A percentile compares a stretch with the other conserved stretches of the same genome.
Conservation (phyloP, 2,797 vertebrate species). For the Atherinosoma microstoma region DNA sequence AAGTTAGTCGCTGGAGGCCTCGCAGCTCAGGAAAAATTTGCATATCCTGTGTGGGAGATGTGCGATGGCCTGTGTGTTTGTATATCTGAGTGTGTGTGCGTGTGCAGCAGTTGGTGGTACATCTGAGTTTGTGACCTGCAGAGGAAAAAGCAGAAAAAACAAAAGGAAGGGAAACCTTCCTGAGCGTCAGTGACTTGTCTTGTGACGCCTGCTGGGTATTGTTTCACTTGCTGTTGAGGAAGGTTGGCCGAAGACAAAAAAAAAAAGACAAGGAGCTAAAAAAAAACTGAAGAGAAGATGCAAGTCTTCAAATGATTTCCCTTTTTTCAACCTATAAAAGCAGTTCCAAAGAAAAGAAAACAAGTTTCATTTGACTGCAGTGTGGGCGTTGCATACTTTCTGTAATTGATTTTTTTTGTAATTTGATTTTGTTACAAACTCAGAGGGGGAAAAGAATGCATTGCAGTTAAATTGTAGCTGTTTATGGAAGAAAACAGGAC, state of each 20-base stretch:
- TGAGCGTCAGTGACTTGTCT: constrained; percentile 80
- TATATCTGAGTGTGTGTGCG: constrained; percentile 18
- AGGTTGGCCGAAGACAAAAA: constrained; percentile 42
- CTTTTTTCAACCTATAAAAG: not conserved
- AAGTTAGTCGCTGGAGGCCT: constrained; percentile 9
- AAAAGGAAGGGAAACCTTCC: constrained; percentile 83
- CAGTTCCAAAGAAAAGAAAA: not conserved
- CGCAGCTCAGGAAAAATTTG: constrained; percentile 42
- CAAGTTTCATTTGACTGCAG: not conserved
- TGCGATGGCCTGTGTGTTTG: constrained; percentile 29
- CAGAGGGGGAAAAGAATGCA: not conserved
- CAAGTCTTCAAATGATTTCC: not conserved
- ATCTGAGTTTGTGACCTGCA: constrained; percentile 49
- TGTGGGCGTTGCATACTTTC: not conserved
- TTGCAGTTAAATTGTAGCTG: not conserved
- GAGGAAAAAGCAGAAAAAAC: constrained; percentile 74
- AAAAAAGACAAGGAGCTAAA: constrained; percentile 25
- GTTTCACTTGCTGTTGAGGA: constrained; percentile 75
- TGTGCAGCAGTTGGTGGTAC: constrained; percentile 35
- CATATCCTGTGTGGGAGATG: constrained; percentile 57
- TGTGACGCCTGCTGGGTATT: constrained; percentile 81
- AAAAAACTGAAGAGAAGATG: constrained; percentile 11
- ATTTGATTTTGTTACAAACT: constrained; percentile 39
- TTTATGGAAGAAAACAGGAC: constrained; percentile 15
- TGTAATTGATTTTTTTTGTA: not conserved